phyloP scores from a whole-genome alignment of 2,113 vertebrate species.

The Tichodroma muraria region DNA sequence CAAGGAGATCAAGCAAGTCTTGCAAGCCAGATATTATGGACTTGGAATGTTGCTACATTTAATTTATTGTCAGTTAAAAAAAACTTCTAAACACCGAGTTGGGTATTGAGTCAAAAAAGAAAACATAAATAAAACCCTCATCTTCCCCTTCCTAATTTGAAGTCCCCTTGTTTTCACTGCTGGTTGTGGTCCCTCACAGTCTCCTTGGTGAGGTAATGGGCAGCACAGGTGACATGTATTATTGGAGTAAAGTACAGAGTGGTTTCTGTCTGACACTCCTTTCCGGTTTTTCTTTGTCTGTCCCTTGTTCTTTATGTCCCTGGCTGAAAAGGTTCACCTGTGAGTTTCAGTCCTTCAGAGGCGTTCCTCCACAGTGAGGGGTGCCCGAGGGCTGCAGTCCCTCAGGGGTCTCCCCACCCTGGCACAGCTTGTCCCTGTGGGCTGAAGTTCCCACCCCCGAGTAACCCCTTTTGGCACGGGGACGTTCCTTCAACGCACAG shows the following conservation, averaged over 20 bases:
- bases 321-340: not conserved
- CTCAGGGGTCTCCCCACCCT: not conserved
- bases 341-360: not conserved
- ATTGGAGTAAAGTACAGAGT: not conserved
- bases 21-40: not conserved
- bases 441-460: not conserved
- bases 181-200: not conserved
- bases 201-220: not conserved
- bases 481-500: not conserved
- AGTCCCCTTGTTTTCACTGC: not conserved
- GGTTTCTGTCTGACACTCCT: not conserved
- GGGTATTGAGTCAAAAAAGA: not conserved
- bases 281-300: not conserved
- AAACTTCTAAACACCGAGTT: not conserved
- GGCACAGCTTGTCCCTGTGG: not conserved
- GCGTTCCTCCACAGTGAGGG: not conserved
- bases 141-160: not conserved
- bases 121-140: not conserved
- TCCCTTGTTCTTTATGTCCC: not conserved
- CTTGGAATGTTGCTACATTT: not conserved
- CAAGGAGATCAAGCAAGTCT: not conserved
- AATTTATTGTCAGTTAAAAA: not conserved
- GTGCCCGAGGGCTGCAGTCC: not conserved
- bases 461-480: not conserved
- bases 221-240: fast-evolving